Base-by-base conservation (phyloP, 2,888 invertebrate species). In the Rotaria sp. region DNA sequence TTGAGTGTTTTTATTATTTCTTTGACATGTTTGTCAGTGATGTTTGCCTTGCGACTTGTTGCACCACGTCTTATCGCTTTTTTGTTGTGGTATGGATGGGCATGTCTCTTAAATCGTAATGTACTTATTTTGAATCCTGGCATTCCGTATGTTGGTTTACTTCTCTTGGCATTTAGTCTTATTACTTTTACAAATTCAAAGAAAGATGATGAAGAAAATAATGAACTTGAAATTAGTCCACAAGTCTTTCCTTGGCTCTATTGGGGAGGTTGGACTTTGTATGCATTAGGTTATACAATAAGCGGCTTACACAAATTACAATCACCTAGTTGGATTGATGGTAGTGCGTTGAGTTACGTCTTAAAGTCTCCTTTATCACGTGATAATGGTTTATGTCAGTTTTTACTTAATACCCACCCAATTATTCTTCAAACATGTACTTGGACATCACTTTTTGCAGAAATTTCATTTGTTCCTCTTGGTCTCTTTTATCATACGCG, bases 261-360 rank as follows among this genome's bases (percentile, higher is more conserved):
- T 45, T 75, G 75, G 75, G 75, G 75, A 10, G 75, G 41, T 8
- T 75, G 75, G 75, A 41, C 75, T 45, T 38, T 75, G 26, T 75
- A 75, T 41, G 75, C 75, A 26, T 75, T 75, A n/a, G 75, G 75
- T 45, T 75, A 75, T n/a, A 75, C 75, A 41, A 38, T 75, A 10
- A 75, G 75, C 45, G 75, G 75, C 21, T 75, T 75, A 26, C 75
- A 75, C 5, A 75, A 75, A 75, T 41, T 75, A 4, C 75, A 75
- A 45, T 75, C 75, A 26, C 75, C 75, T 41, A 75, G 75, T n/a
- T 75, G 75, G 75, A 45, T 75, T 13, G 75, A 75, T 45, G 75
- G 75, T 26, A 75, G 75, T 75, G 75, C 75, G 8, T 75, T 75
- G 41, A 26, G 38, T 75, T 45, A 75, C 26, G 75, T 75, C 7